Base-by-base conservation (phyloP, 2,797 vertebrate genomes). In the Crenichthys baileyi region DNA sequence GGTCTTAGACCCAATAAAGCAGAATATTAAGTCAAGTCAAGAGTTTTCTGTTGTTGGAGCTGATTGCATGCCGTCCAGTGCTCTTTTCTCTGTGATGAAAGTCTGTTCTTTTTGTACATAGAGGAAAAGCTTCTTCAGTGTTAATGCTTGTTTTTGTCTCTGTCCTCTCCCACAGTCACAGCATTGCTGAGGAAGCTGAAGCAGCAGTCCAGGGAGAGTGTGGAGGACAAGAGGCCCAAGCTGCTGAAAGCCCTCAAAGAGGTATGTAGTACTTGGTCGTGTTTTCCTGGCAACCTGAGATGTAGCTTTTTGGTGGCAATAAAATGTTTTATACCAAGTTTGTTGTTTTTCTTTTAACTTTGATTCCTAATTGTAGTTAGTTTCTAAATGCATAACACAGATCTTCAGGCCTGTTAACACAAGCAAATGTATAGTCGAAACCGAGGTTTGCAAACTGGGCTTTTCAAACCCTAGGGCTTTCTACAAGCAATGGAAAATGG, bases 171-270 rank as follows among this genome's bases (percentile, higher is more conserved):
- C 78, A 79, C 79, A 94, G 93, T 94, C 83, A 94, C 92, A 12
- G 93, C 98, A 71, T 94, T 99, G 92, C 94, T 99, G 88, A 96
- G 98, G 92, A 99, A 99, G 90, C 96, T 99, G 86, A 99, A 99
- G 86, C 98, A 99, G 87, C 98, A 99, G 48, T 99, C 98, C 94
- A 97, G 98, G 90, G 98, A 99, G 95, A 99, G 94, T 68, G 98
- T 99, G 91, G 97, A 99, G 94, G 98, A 99, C 94, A 99, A 99
- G 92, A 93, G 98, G 95, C 98, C 98, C 86, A 97, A 97, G 74
- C 97, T 99, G 89, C 94, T 99, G 86, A 99, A 97, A 94, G 98
- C 98, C 83, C 96, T 99, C 83, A 92, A 92, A 90, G 92, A 94
- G 86, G 93, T 93, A 72, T 41, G 67, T 55, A 29, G 44, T 48